Conservation (phyloP, 2,797 vertebrate species). For the Passerculus sandwichensis region DNA sequence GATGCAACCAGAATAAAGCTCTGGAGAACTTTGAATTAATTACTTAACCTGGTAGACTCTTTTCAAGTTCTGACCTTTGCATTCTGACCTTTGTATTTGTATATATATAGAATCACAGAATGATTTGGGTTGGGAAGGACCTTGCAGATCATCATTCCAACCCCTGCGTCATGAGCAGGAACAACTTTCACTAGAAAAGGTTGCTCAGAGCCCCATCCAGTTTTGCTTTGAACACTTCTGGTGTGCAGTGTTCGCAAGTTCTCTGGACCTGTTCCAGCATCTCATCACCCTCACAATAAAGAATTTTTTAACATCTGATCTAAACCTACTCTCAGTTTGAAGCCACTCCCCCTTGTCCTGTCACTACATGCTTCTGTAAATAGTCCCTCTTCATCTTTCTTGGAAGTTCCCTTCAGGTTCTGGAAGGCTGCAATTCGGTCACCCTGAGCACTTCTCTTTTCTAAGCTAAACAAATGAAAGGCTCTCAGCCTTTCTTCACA, state of each 20-base stretch:
- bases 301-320: not conserved
- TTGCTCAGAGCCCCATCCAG: too few species aligned
- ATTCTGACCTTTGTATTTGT: not conserved
- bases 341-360: not conserved
- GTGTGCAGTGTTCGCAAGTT: fast-evolving
- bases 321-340: not conserved
- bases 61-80: not conserved
- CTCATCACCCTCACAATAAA: not conserved
- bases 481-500: not conserved
- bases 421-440: not conserved
- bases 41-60: not conserved
- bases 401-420: not conserved
- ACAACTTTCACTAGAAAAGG: not conserved
- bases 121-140: not conserved
- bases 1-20: not conserved
- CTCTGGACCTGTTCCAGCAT: not conserved
- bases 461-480: fast-evolving
- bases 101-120: not conserved
- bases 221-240: not conserved
- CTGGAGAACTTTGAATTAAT: not conserved
- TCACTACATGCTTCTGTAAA: not conserved
- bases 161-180: fast-evolving
- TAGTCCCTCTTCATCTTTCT: not conserved
- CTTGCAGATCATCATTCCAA: not conserved
- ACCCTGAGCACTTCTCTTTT: not conserved